Conservation (phyloP, 2,888 invertebrate species). For the Lasioglossum marginatum region DNA sequence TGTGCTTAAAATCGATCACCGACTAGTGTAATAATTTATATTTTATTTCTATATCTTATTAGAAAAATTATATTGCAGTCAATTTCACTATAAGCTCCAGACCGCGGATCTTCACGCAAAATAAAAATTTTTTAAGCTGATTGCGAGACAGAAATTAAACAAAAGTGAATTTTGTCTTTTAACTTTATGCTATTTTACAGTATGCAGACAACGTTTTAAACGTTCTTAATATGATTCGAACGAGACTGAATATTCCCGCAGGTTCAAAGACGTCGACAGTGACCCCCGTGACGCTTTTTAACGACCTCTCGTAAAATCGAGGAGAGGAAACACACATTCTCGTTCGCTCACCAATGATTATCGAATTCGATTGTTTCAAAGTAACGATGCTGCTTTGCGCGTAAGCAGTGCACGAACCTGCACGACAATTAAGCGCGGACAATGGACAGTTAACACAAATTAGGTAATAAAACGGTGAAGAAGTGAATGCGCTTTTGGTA, state of each 20-base stretch:
- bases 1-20: neutral
- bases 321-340: neutral
- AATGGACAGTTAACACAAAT: slow-evolving; percentile 30
- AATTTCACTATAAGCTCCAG: too few species aligned
- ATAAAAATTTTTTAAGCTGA: too few species aligned
- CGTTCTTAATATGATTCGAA: neutral
- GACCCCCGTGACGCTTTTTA: slow-evolving; percentile 20
- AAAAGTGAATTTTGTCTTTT: too few species aligned
- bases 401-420: neutral
- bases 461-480: slow-evolving; percentile 18
- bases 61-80: neutral
- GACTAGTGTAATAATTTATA: too few species aligned
- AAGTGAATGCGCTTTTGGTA: neutral
- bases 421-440: neutral
- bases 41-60: too few species aligned
- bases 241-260: neutral
- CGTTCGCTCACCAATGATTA: slow-evolving; percentile 6
- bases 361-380: slow-evolving; percentile 16
- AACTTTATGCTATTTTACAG: neutral
- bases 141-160: too few species aligned
- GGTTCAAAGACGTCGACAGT: slow-evolving; percentile 36
- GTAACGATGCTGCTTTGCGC: neutral
- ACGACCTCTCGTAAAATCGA: slow-evolving; percentile 25
- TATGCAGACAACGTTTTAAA: neutral
- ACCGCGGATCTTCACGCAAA: too few species aligned